A percentile compares a stretch with the other conserved stretches of the same genome.
These are phyloP conservation scores for Papilio elwesi DNA, from an alignment of 2,888 invertebrate species.

Conservation along the genomic window DNA sequence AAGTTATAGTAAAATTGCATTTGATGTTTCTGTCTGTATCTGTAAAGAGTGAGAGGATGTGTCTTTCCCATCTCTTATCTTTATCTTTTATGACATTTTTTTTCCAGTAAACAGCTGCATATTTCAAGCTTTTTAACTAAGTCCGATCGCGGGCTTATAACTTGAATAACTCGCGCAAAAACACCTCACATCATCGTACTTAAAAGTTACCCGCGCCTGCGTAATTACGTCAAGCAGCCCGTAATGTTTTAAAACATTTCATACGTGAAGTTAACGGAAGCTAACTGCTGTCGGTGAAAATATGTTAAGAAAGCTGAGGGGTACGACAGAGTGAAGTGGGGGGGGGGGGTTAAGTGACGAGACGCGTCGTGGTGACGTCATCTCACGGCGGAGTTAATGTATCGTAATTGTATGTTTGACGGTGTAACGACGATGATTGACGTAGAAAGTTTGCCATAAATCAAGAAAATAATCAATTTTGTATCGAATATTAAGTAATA, in stretches of 20 bases:
- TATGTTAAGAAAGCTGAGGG: slow-evolving; percentile 57
- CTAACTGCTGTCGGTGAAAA: slow-evolving; percentile 61
- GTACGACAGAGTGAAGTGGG: slow-evolving; percentile 48
- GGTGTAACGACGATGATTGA: slow-evolving; percentile 45
- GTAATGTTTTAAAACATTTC: slow-evolving; percentile 76
- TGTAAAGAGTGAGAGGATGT: too few relatives aligned
- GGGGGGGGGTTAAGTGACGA: slow-evolving; percentile 47
- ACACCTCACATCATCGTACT: slow-evolving; percentile 49
- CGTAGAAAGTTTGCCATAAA: slow-evolving; percentile 28
- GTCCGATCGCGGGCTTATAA: neutral
- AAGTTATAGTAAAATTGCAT: too few relatives aligned
- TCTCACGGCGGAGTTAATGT: slow-evolving; percentile 48
- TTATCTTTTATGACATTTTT: too few relatives aligned
- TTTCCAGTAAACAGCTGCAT: neutral
- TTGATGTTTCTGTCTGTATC: too few relatives aligned
- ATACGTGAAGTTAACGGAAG: slow-evolving; percentile 65
- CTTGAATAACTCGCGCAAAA: slow-evolving; percentile 13
- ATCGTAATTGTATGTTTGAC: slow-evolving; percentile 53
- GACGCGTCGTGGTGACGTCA: slow-evolving; percentile 26
- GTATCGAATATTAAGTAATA: neutral
- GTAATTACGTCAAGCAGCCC: slow-evolving; percentile 67
- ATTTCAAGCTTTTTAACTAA: neutral
- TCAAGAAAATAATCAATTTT: neutral
- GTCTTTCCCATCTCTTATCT: too few relatives aligned
- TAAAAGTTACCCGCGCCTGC: slow-evolving; percentile 56